These are phyloP conservation scores for Centropyge bicolor DNA, from an alignment of 2,797 vertebrate species.

Conservation along the genomic window DNA sequence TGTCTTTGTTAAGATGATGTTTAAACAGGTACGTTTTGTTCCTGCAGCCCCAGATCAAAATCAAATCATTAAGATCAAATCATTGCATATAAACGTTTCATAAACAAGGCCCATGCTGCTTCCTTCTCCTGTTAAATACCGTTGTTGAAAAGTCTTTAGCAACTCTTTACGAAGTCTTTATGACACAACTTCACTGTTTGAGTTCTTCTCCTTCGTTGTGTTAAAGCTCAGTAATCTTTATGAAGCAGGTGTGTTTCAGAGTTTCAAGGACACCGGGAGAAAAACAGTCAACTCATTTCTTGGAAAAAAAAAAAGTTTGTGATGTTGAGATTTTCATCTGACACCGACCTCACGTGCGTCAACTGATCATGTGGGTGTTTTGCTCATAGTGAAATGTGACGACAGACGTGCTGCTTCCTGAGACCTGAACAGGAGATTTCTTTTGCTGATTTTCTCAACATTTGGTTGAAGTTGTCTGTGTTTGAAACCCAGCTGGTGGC, in stretches of 20 bases:
- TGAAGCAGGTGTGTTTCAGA: background rate
- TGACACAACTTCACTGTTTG: background rate
- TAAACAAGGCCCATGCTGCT: too few species aligned
- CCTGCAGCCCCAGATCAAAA: too few species aligned
- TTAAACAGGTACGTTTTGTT: too few species aligned
- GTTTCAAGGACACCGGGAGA: background rate
- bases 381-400: slow-evolving; percentile 44
- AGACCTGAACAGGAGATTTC: background rate
- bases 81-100: too few species aligned
- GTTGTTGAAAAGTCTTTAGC: background rate
- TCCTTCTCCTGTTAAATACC: background rate
- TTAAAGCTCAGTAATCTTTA: background rate
- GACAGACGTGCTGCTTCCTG: slow-evolving; percentile 42
- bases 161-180: too few species aligned
- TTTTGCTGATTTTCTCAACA: too few species aligned
- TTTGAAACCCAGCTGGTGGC: too few species aligned
- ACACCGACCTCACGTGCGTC: background rate
- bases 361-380: background rate
- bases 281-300: background rate
- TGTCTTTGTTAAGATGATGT: too few species aligned
- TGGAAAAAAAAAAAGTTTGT: background rate
- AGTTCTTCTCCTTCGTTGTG: background rate
- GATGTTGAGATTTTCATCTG: background rate
- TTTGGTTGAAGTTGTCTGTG: too few species aligned
- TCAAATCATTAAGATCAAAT: too few species aligned